phyloP scores from a whole-genome alignment of 2,888 invertebrate genomes.

The Noctua janthe region DNA sequence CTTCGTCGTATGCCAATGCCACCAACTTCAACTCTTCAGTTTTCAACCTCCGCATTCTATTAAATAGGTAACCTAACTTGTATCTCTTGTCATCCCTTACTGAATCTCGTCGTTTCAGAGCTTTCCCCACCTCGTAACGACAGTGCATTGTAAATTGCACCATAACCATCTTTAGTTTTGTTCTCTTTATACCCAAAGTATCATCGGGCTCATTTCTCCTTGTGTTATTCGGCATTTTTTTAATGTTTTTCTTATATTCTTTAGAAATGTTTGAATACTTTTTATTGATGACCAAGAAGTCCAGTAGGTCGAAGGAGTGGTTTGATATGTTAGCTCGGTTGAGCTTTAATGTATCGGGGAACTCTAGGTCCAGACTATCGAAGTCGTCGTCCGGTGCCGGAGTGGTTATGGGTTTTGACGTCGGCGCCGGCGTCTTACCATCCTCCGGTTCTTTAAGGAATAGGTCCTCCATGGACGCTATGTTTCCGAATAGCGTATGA shows the following conservation, averaged over 20 bases:
- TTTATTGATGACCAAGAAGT: slow-evolving; percentile 29
- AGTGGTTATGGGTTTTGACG: neutral
- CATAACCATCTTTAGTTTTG: slow-evolving; percentile 1
- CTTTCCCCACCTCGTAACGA: slow-evolving; percentile 70
- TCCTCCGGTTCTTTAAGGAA: slow-evolving; percentile 14
- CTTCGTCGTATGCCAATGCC: neutral
- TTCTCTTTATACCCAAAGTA: neutral
- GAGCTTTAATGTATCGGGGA: slow-evolving; percentile 1
- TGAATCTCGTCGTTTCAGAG: slow-evolving; percentile 58
- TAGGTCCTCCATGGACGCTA: slow-evolving; percentile 41
- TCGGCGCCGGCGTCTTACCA: neutral
- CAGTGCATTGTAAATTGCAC: slow-evolving; percentile 70
- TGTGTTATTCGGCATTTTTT: neutral
- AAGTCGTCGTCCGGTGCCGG: neutral
- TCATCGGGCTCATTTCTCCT: slow-evolving; percentile 15
- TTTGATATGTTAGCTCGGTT: neutral
- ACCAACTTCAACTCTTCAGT: slow-evolving; percentile 70
- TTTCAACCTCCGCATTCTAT: slow-evolving; percentile 71
- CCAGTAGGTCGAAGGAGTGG: slow-evolving; percentile 30
- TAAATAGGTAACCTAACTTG: slow-evolving; percentile 75
- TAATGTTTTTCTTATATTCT: neutral
- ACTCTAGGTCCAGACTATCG: neutral
- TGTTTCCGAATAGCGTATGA: slow-evolving; percentile 49
- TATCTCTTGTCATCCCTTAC: slow-evolving; percentile 71
- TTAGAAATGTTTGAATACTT: slow-evolving; percentile 21